Evolutionary conservation across 1,140 invertebrate species (phyloP).

Genomic region (Solen grandis): DNA sequence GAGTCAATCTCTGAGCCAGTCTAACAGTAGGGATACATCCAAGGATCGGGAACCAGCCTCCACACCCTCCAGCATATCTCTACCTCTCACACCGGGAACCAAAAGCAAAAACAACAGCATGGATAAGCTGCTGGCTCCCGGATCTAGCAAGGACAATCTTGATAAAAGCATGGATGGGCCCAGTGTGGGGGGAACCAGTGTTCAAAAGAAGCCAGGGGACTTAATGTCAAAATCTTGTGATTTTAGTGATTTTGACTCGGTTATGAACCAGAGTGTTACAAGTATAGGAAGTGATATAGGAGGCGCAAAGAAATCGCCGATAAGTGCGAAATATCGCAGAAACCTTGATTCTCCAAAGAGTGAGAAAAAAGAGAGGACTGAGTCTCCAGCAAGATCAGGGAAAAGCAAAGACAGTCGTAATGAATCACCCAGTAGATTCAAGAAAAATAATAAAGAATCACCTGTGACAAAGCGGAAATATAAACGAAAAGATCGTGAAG

Average conservation of each 20-base stretch:
- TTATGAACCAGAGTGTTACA: constrained; percentile 42
- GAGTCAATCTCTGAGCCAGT: background rate
- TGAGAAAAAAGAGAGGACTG: constrained; percentile 38
- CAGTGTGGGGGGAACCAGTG: background rate
- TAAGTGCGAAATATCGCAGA: constrained; percentile 25
- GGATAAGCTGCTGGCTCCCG: constrained; percentile 18
- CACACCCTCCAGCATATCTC: background rate
- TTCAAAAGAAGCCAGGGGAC: background rate
- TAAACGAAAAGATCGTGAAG: background rate
- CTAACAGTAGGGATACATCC: background rate
- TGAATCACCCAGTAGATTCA: constrained; percentile 34
- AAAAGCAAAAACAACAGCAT: constrained; percentile 26
- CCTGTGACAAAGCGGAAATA: constrained; percentile 37
- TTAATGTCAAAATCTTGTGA: constrained; percentile 34
- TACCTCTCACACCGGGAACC: background rate
- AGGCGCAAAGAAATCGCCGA: constrained; percentile 6
- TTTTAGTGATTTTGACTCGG: constrained; percentile 47
- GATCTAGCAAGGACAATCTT: background rate
- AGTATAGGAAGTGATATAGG: constrained; percentile 55
- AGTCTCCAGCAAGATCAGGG: constrained; percentile 7
- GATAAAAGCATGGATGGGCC: background rate
- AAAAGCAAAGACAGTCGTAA: constrained; percentile 27
- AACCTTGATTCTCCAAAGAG: constrained; percentile 40
- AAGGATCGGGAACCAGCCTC: background rate
- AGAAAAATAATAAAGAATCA: constrained; percentile 35